A percentile compares a stretch with the other conserved stretches of the same genome.
Evolutionary conservation across 92 coral and sea anemone species (phyloP).

Genomic region (Umimayanthus chanpuru): DNA sequence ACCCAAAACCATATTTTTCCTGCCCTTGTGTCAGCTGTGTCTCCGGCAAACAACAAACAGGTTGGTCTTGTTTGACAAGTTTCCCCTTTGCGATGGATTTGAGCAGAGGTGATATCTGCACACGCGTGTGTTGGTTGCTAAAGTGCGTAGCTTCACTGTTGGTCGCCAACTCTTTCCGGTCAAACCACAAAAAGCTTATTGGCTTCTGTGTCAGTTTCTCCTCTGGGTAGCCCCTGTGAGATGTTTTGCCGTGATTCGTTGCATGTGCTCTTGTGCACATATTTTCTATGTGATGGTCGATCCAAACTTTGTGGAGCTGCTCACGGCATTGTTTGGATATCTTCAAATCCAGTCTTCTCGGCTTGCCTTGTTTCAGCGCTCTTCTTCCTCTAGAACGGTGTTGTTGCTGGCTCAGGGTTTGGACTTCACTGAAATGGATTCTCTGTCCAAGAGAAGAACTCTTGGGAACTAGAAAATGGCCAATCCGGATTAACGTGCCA

Average conservation of each 20-base stretch:
- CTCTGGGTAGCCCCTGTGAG: neutral
- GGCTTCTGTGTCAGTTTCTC: neutral
- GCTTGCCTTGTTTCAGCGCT: neutral
- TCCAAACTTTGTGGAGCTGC: neutral
- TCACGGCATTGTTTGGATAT: neutral
- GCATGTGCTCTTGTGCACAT: neutral
- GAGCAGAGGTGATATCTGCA: neutral
- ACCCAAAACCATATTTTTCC: neutral
- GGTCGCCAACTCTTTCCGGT: too few relatives aligned
- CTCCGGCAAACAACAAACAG: neutral
- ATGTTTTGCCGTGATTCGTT: neutral
- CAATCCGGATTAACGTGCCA: neutral
- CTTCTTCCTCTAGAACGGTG: conserved; percentile 9
- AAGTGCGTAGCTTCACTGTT: neutral
- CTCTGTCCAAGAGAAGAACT: conserved; percentile 4
- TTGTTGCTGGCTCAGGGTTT: neutral
- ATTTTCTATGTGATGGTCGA: neutral
- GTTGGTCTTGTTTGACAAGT: neutral
- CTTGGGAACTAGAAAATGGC: conserved; percentile 10
- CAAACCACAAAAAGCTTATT: neutral
- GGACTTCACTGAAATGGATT: neutral
- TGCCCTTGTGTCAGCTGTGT: neutral
- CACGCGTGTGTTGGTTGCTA: neutral
- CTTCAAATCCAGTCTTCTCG: neutral
- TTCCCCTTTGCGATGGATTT: neutral